Percentiles rank a stretch among this genome's conserved stretches.
These are phyloP conservation scores for Rotaria magnacalcarata DNA, from an alignment of 2,888 invertebrate genomes.

Conservation along the genomic window DNA sequence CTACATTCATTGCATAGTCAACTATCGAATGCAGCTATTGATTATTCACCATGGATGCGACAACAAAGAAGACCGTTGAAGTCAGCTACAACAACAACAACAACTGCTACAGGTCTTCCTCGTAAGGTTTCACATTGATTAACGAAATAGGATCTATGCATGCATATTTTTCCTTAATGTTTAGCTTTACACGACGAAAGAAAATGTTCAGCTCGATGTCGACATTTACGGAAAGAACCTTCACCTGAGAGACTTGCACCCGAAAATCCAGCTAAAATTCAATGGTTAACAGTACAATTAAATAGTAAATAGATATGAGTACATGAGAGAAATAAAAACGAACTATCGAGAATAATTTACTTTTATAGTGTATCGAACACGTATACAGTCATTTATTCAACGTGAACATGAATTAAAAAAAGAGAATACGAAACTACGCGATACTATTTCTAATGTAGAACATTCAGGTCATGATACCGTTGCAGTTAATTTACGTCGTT, in stretches of 20 bases:
- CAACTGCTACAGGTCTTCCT: background rate
- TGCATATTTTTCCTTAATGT: background rate
- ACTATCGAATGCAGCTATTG: constrained; percentile 1
- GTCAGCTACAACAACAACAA: background rate
- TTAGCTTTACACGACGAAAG: background rate
- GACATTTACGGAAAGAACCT: background rate
- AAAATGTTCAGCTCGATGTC: background rate
- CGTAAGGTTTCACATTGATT: background rate
- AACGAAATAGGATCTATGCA: background rate
- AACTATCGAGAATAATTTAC: background rate
- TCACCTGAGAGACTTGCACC: background rate
- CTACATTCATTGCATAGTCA: background rate
- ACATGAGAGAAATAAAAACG: background rate
- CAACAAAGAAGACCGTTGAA: background rate
- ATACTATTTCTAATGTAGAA: background rate
- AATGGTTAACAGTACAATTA: constrained; percentile 10
- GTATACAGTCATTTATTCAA: background rate
- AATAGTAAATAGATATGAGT: background rate
- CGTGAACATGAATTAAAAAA: background rate
- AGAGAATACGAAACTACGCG: background rate
- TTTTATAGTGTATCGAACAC: background rate
- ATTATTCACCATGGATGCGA: constrained; percentile 31
- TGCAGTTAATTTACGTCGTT: constrained; percentile 1
- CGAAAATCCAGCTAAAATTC: background rate
- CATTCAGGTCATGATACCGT: background rate